Conservation (phyloP, 2,797 vertebrate species). For the Phylloscopus collybita region DNA sequence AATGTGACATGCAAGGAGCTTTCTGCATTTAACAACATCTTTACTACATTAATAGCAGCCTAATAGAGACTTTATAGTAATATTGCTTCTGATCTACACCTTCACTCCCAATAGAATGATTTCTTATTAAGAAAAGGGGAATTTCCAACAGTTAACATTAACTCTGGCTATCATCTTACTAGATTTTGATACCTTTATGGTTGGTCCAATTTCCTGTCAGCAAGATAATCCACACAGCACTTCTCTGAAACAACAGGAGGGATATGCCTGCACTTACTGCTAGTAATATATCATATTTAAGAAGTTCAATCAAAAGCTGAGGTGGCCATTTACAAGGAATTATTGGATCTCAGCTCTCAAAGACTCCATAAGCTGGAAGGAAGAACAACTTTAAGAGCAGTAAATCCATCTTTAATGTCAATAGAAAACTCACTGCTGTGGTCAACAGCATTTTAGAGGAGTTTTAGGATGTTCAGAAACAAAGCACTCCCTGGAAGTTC, state of each 20-base stretch:
- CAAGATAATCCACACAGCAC: neutral
- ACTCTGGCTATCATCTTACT: neutral
- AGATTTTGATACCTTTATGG: neutral
- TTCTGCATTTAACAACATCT: neutral
- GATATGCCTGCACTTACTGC: neutral
- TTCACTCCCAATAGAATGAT: neutral
- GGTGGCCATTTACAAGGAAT: neutral
- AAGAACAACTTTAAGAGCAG: slow-evolving; percentile 2
- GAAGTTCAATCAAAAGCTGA: neutral
- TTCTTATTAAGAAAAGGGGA: neutral
- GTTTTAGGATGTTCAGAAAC: slow-evolving; percentile 14
- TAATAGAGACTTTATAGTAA: neutral
- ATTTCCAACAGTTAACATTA: neutral
- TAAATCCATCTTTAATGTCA: slow-evolving; percentile 13
- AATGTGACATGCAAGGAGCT: neutral
- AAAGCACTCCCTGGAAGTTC: slow-evolving; percentile 16
- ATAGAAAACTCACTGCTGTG: neutral
- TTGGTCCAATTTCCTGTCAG: neutral
- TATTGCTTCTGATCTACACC: neutral
- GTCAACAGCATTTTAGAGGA: slow-evolving; percentile 36
- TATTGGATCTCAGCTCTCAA: neutral
- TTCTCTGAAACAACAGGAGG: neutral
- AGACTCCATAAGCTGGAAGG: neutral
- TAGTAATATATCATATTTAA: neutral
- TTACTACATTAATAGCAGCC: neutral